Base-by-base conservation (phyloP, 2,113 vertebrate genomes). In the Globicephala melas region DNA sequence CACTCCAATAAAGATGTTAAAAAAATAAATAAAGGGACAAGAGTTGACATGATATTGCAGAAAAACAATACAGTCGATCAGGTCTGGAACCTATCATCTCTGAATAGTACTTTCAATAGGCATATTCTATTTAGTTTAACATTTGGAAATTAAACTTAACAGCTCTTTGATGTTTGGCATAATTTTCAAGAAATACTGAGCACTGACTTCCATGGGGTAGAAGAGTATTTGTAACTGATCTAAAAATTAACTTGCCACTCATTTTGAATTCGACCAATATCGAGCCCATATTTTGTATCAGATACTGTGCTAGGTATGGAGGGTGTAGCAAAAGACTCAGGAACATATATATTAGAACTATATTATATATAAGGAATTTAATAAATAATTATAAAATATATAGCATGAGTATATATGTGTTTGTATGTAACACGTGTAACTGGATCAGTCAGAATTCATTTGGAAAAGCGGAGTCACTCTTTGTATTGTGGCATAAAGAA, bases 91-190 rank as follows among this genome's bases (percentile, higher is more conserved):
- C 50, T 65, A 3, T 77, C 8, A 5, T 77, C 50, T 68, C 55
- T 84, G 83, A 84, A 25, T 60, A 91, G 60, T 58, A 71, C 28
- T 68, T 91, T 89, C 60, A 74, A 68, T 26, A 89, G 82, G 20
- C 36, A 33, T 20, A 55, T 67, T 58, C 33, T 70, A 38, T 36
- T 83, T 63, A 77, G 58, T 63, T 71, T 21, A 79, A 31, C 26
- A 58, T 83, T 94, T 94, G 36, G 58, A 47, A 44, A 83, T 77
- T 77, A 44, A 94, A 86, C 23, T 70, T 77, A 79, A 94, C n/a
- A 90, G 36, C 5, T 44, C 55, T 81, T 87, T 77, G 67, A 41
- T 70, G 25, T 95, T 89, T 96, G 26, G 12, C 70, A 4, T 36
- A 26, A 53, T 92, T 94, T 96, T 71, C 44, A 20, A 94, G 73